Evolutionary conservation across 2,113 vertebrate genomes (phyloP), one percentile per base, ranked within the genome.

Genomic region (Pholis gunnellus): DNA sequence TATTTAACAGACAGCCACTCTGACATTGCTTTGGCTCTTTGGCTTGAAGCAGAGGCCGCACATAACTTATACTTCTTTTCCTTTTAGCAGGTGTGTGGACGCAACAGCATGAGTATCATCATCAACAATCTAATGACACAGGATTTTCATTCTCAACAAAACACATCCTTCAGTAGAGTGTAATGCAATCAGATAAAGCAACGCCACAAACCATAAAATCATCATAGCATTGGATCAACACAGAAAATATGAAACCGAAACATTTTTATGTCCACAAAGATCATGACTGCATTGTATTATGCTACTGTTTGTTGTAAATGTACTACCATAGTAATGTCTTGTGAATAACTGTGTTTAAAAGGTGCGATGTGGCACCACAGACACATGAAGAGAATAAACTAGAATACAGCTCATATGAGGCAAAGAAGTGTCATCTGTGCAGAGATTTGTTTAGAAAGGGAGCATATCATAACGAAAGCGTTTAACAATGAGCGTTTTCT

Each of bases 1-100:
- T 64, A 57, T 69, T 64, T 27, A 78, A 78, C 61, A 69, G 52
- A 85, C 56, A 34, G 9, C 9, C 31, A 34, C 36, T 67, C 52
- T 82, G 56, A 65, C 38, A 57, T 75, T 25, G 67, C 6, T 68
- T 48, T 0, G 29, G 14, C 20, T 38, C 46, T 34, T 44, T 67
- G 61, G 6, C 48, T 42, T n/a, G 2, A 74, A 42, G 34, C 15
- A 81, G 5, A 57, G 4, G 31, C 46, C 4, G 0, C 56, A 82
- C 29, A 44, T 78, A 20, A 34, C 1, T 40, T 56, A 11, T 4
- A 36, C 6, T 36, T 14, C 42, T 14, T 44, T 22, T 10, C 29
- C 6, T 34, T 22, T 44, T 63, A 31, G 25, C 9, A 13, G 42
- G 27, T 40, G 27, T 57, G 57, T 38, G 46, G 29, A 38, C n/a